A percentile compares a stretch with the other conserved stretches of the same genome.
These are phyloP conservation scores for Leptopilina syphax DNA, from an alignment of 2,888 invertebrate species.

Conservation along the genomic window DNA sequence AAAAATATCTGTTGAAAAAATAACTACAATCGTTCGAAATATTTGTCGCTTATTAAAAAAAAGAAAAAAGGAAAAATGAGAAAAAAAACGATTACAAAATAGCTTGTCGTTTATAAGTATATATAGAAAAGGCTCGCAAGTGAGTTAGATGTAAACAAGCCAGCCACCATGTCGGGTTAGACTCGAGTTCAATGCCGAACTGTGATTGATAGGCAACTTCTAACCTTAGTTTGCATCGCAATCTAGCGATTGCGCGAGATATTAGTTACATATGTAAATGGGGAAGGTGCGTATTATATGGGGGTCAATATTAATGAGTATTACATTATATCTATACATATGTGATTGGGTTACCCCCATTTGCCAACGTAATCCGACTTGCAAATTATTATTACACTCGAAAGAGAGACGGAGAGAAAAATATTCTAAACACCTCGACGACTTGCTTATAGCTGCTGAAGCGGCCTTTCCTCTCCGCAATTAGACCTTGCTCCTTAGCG, in stretches of 20 bases:
- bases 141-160: conserved; percentile 26
- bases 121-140: not conserved
- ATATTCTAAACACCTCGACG: too few relatives aligned
- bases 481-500: too few relatives aligned
- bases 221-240: conserved; percentile 71
- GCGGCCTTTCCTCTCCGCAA: too few relatives aligned
- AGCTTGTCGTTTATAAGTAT: too few relatives aligned
- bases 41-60: too few relatives aligned
- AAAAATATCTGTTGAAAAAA: too few relatives aligned
- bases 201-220: conserved; percentile 73
- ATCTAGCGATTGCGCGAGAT: conserved; percentile 62
- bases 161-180: conserved; percentile 57
- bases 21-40: too few relatives aligned
- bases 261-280: conserved; percentile 67
- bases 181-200: conserved; percentile 71
- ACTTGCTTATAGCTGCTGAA: too few relatives aligned
- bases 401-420: too few relatives aligned
- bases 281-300: conserved; percentile 49
- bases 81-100: too few relatives aligned
- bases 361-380: conserved; percentile 60
- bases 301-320: conserved; percentile 49
- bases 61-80: too few relatives aligned
- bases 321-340: too few relatives aligned
- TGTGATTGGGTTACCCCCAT: conserved; percentile 48
- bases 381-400: conserved; percentile 38